Evolutionary conservation across 2,797 vertebrate genomes (phyloP).

Genomic region (Novumbra hubbsi): DNA sequence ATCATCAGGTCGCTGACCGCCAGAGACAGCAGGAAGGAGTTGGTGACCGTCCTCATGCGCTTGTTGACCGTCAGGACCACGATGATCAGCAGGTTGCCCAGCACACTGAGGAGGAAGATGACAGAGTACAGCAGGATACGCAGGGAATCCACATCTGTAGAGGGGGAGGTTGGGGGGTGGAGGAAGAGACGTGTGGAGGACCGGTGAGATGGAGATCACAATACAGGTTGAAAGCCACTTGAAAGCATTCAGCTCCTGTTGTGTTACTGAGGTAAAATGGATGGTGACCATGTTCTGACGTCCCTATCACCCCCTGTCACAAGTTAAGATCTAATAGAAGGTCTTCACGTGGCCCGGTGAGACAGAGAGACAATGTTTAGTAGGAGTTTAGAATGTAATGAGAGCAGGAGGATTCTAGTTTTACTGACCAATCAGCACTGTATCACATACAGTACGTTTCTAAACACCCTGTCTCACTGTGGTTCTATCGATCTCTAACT

Average conservation of each 20-base stretch:
- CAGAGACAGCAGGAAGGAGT: conserved; percentile 83
- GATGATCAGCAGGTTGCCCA: conserved; percentile 78
- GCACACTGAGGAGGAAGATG: conserved; percentile 86
- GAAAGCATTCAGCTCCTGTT: not conserved
- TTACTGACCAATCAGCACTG: conserved; percentile 10
- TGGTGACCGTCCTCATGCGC: conserved; percentile 81
- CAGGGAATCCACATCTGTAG: conserved; percentile 71
- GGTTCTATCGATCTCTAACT: conserved; percentile 20
- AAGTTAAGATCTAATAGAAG: not conserved
- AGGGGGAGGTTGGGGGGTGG: not conserved
- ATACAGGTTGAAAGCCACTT: not conserved
- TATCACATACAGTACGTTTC: conserved; percentile 20
- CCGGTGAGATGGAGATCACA: not conserved
- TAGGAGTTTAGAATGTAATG: not conserved
- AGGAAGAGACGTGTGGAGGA: not conserved
- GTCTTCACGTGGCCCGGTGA: not conserved
- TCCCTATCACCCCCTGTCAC: not conserved
- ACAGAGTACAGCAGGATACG: conserved; percentile 81
- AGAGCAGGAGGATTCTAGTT: conserved; percentile 1
- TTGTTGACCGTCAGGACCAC: conserved; percentile 77
- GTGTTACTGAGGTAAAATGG: not conserved
- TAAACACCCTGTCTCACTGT: not conserved
- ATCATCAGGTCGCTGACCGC: conserved; percentile 82
- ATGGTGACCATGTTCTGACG: not conserved
- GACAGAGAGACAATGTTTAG: not conserved